Evolutionary conservation across 2,113 vertebrate species (phyloP).

Genomic region (Neodon shergylaensis): DNA sequence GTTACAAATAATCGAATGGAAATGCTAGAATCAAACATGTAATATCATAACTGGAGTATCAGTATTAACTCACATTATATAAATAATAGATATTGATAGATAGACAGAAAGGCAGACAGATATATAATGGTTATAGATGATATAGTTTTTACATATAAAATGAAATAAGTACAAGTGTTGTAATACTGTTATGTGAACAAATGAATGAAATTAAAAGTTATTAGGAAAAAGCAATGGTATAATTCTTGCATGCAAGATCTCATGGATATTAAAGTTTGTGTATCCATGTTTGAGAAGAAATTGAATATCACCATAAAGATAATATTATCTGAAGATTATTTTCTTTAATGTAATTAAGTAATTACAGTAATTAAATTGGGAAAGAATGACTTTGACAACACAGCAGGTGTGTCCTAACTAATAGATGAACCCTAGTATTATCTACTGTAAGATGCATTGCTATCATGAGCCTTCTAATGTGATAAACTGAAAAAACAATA

Average conservation of each 20-base stretch:
- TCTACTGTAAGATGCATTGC: background rate
- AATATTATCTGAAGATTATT: background rate
- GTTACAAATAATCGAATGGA: background rate
- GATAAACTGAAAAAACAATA: background rate
- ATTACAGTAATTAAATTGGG: constrained; percentile 5
- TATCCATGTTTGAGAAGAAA: background rate
- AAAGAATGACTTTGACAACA: background rate
- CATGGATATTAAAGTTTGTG: background rate
- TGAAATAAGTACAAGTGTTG: background rate
- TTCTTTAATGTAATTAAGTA: background rate
- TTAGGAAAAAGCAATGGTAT: background rate
- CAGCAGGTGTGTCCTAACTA: background rate
- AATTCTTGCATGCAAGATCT: background rate
- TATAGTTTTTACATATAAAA: background rate
- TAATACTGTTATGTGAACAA: background rate
- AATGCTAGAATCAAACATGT: background rate
- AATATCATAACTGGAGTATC: background rate
- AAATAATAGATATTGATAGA: background rate
- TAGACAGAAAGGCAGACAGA: background rate
- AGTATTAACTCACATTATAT: background rate
- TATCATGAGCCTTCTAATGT: background rate
- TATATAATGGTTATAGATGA: background rate
- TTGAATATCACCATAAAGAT: background rate
- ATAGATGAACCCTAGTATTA: background rate
- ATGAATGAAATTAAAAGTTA: background rate